These are phyloP conservation scores for Colletes gigas DNA, from an alignment of 1,140 invertebrate genomes.

Conservation along the genomic window DNA sequence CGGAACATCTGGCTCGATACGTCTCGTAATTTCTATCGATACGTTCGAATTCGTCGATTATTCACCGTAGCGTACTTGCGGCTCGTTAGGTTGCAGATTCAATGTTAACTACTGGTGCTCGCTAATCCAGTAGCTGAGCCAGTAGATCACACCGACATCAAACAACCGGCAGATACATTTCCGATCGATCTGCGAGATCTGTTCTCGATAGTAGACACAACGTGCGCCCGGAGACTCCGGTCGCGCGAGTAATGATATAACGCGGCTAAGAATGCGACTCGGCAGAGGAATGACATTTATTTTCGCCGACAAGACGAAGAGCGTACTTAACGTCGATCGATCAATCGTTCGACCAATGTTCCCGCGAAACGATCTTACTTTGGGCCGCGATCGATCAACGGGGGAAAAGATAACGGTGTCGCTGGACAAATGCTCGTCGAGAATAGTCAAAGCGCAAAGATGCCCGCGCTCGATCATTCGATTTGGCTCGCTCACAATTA, in stretches of 20 bases:
- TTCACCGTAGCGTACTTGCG: too few species aligned
- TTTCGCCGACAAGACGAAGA: conserved; percentile 35
- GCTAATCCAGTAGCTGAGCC: conserved; percentile 14
- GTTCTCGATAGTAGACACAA: conserved; percentile 14
- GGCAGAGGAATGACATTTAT: conserved; percentile 26
- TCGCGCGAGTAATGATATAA: conserved; percentile 5
- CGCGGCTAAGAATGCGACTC: conserved; percentile 2
- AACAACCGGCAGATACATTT: conserved; percentile 18
- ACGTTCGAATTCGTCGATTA: too few species aligned
- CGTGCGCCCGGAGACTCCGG: not conserved
- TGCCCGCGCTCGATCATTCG: not conserved
- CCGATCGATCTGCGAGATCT: conserved; percentile 25
- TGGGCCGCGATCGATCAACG: conserved; percentile 41
- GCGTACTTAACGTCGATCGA: conserved; percentile 33
- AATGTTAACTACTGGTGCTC: conserved; percentile 17
- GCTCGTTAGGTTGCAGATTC: not conserved
- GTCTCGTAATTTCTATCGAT: too few species aligned
- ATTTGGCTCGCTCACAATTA: not conserved
- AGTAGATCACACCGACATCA: not conserved
- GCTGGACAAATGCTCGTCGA: conserved; percentile 28
- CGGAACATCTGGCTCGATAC: too few species aligned
- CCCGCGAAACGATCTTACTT: conserved; percentile 28
- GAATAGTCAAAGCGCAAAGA: conserved; percentile 40
- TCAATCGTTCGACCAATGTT: conserved; percentile 29
- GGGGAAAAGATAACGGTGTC: conserved; percentile 23